A percentile compares a stretch with the other conserved stretches of the same genome.
Conservation (phyloP, 2,797 vertebrate genomes). For the Megalops cyprinoides region DNA sequence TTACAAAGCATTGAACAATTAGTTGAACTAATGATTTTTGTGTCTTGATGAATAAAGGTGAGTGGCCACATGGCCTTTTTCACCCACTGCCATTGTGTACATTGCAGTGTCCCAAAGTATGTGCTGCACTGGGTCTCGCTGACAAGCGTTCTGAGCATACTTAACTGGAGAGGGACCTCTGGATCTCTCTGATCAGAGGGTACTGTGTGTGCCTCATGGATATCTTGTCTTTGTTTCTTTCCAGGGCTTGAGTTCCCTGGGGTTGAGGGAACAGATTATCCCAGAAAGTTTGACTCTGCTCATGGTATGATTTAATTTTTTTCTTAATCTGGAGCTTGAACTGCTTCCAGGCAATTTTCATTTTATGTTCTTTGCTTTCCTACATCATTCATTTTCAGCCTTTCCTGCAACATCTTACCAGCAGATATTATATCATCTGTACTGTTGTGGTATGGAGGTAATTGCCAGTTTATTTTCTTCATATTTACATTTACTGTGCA, state of each 20-base stretch:
- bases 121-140: background rate
- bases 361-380: background rate
- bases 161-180: background rate
- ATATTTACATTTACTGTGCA: no score
- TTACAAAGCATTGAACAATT: background rate
- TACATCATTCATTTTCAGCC: background rate
- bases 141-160: no score
- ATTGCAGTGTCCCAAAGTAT: background rate
- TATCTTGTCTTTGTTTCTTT: slow-evolving; percentile 63
- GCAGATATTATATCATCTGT: background rate
- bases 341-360: slow-evolving; percentile 28
- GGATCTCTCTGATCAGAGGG: background rate
- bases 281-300: slow-evolving; percentile 92
- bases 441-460: background rate
- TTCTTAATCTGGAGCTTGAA: slow-evolving; percentile 8
- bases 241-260: slow-evolving; percentile 91
- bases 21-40: background rate
- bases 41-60: background rate
- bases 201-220: background rate
- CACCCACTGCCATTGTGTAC: background rate
- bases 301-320: slow-evolving; percentile 78
- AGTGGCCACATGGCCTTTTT: background rate
- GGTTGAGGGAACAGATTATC: slow-evolving; percentile 91
- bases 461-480: no score
- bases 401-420: background rate